phyloP scores from a whole-genome alignment of 2,888 invertebrate genomes.

The Spodoptera picta region DNA sequence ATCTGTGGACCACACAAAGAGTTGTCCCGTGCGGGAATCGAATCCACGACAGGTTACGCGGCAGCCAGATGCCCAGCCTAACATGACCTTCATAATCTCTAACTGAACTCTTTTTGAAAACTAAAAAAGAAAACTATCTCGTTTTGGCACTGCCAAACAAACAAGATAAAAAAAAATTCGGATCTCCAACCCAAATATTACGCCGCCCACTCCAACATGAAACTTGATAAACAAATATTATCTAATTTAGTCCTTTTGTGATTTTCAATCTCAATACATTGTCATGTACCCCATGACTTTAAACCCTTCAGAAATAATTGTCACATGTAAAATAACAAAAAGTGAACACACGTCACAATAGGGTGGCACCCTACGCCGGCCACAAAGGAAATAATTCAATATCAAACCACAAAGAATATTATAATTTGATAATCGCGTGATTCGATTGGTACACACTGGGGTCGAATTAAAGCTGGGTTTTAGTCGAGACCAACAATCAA shows the following conservation, averaged over 20 bases:
- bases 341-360: constrained; percentile 28
- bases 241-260: constrained; percentile 20
- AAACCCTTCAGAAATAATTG: constrained; percentile 32
- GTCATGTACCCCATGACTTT: constrained; percentile 9
- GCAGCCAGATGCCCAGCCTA: too few relatives aligned
- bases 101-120: too few relatives aligned
- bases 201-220: neutral
- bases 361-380: constrained; percentile 54
- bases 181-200: too few relatives aligned
- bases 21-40: too few relatives aligned
- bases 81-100: too few relatives aligned
- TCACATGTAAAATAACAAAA: constrained; percentile 45
- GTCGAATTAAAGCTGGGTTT: too few relatives aligned
- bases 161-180: too few relatives aligned
- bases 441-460: constrained; percentile 63
- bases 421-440: constrained; percentile 81
- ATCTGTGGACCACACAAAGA: too few relatives aligned
- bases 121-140: too few relatives aligned
- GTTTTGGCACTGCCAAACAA: too few relatives aligned
- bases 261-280: constrained; percentile 14
- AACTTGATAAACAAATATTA: neutral
- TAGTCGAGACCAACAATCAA: too few relatives aligned
- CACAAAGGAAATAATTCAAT: constrained; percentile 68
- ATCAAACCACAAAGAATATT: constrained; percentile 58
- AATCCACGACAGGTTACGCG: too few relatives aligned